Base-by-base conservation (phyloP, 2,113 vertebrate genomes). In the Lagopus muta region DNA sequence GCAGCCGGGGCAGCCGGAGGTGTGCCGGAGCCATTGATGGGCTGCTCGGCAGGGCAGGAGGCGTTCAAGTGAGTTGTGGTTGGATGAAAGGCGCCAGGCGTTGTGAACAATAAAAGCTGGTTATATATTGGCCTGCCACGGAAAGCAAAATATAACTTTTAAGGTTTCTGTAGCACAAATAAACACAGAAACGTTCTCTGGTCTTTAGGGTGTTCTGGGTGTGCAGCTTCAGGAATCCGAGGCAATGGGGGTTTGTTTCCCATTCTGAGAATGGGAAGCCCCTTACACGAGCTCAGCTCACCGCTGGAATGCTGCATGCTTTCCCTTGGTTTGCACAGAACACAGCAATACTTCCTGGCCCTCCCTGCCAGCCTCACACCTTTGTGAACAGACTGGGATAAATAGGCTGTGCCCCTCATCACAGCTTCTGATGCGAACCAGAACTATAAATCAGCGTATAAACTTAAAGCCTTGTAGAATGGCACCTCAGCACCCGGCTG, bases 341-440 rank as follows among this genome's bases (percentile, higher is more conserved):
- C 54, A 47, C 57, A 54, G 15, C 75, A 47, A 6, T 34, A 4
- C 17, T 69, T 36, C 69, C 24, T 65, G 72, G 43, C 55, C n/a
- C 10, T 82, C 32, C 4, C 28, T 79, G 28, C 47, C 61, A 65
- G 22, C 32, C 67, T 91, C 52, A 27, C 4, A 6, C 66, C 80
- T 6, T 55, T 3, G 1, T 27, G 10, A n/a, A 13, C 34, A 36
- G 14, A 7, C 45, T 2, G 0, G 11, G 66, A 1, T 55, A 47
- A 32, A 52, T 10, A 61, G 15, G 7, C 14, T 82, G 30, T 85
- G 30, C 36, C 65, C 17, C 58, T 69, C 18, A 40, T 30, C 11
- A 19, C 42, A 52, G 40, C 67, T 34, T 30, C 13, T 91, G 22
- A 1, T 52, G 15, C 28, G 15, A 87, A 65, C 62, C 2, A 2